Evolutionary conservation across 2,797 vertebrate species (phyloP), one percentile per base, ranked within the genome.

Genomic region (Zalophus californianus): DNA sequence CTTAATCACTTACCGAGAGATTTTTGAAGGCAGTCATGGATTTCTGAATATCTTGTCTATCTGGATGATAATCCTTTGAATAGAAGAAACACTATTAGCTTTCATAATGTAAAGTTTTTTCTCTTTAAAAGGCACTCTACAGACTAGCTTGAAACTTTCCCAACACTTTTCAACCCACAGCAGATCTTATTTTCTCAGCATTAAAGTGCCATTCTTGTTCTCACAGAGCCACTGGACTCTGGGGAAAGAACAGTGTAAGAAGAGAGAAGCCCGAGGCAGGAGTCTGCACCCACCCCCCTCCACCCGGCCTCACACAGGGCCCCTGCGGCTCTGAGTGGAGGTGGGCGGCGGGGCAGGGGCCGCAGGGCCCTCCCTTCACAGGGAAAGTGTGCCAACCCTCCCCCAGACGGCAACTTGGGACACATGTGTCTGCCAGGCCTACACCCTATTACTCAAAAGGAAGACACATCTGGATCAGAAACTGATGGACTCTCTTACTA

Each of bases 11-110:
- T 99, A 99, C 99, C 75, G 99, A 99, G 87, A 99, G 99, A 94
- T 98, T 99, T 98, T 99, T 99, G 99, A 99, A 99, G 95, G 99
- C 98, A 0, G 99, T 99, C 99, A 99, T 99, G 97, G 99, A 99
- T 98, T 99, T 99, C 91, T 99, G 99, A 98, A 99, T 99, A 96
- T 99, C 99, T 97, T 99, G 98, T 97, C 99, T 99, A 98, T 99
- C 99, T 0, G 99, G 99, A 97, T 99, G 99, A 98, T 99, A 99
- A 98, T 99, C 99, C 99, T 99, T 97, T 70, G 97, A 97, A 83
- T 70, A 98, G 96, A 1, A 6, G 56, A 96, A 96, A 92, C 56
- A 93, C 21, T 12, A 94, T 97, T 60, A 97, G 41, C 85, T 80
- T 54, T 58, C 80, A 9, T 0, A 88, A 80, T 1, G 35, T 29